Conservation (phyloP, 92 coral and sea anemone species). For the Porites lobata region DNA sequence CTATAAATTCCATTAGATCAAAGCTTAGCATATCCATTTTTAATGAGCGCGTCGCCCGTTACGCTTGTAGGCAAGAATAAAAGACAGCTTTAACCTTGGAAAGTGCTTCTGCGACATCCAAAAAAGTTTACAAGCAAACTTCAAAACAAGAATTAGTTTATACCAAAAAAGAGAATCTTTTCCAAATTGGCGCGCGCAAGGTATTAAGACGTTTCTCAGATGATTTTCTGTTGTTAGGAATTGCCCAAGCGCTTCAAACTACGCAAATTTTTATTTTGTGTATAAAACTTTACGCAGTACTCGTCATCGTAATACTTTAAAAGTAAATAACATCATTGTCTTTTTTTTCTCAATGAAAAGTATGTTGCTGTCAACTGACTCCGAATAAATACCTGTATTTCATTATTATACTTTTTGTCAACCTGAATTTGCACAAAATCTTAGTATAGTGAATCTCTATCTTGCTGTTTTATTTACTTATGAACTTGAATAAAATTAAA, state of each 20-base stretch:
- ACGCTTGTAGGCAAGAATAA: not conserved
- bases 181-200: not conserved
- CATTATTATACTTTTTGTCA: not conserved
- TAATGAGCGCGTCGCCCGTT: slow-evolving; percentile 32
- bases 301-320: not conserved
- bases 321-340: too few species aligned
- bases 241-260: slow-evolving; percentile 6
- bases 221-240: not conserved
- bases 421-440: not conserved
- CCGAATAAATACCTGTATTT: too few species aligned
- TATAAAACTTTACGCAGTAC: not conserved
- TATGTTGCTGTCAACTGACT: too few species aligned
- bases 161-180: not conserved
- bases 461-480: not conserved
- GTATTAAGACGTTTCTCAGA: too few species aligned
- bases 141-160: not conserved
- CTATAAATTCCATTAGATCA: slow-evolving; percentile 41
- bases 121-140: not conserved
- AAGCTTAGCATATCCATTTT: slow-evolving; percentile 10
- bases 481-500: not conserved
- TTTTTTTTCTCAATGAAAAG: too few species aligned
- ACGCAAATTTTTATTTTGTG: slow-evolving; percentile 20
- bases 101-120: not conserved
- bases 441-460: not conserved
- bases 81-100: not conserved